Base-by-base conservation (phyloP, 1,140 invertebrate genomes). In the Cotesia typhae region DNA sequence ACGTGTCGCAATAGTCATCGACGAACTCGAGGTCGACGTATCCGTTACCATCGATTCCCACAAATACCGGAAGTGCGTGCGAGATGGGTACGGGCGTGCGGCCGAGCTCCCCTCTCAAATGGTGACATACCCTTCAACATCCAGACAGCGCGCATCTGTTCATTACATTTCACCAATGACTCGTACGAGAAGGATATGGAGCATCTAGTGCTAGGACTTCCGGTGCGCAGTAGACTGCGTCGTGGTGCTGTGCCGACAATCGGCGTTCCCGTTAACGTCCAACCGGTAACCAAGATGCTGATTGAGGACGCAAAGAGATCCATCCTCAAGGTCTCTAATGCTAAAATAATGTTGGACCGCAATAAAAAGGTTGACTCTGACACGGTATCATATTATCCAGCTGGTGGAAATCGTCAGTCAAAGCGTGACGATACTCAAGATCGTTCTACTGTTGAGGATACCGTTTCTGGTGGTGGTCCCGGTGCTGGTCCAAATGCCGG, bases 141-240 rank as follows among this genome's bases (percentile, higher is more conserved):
- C 75, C 85, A 88, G 52, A 90, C 89, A 9, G 89, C 89, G 12
- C 84, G 89, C 12, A 87, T 90, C 71, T 90, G 89, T 77, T 90
- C 89, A 38, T 79, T 87, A 67, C 89, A 90, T 80, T 90, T 90
- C 72, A 87, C 85, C 47, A 83, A 85, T 61, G 82, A 87, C 4
- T 88, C 86, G 65, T 90, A 90, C 81, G 89, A 90, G 82, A 84
- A 89, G 73, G 89, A 90, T 80, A 86, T 89, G 77, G 88, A 89
- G 81, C 88, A 89, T 81, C 85, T 89, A 77, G 82, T 89, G 69
- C 84, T 89, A 36, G 89, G 89, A 6, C 81, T 90, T 75, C 89
- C 89, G 72, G 87, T 87, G 71, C 81, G 89, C 68, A 88, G 86
- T 74, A 83, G 89, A 12, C 77, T 90, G 77, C 84, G 86, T 67